Evolutionary conservation across 2,113 vertebrate genomes (phyloP), one percentile per base, ranked within the genome.

Genomic region (Speoplatyrhinus poulsoni): DNA sequence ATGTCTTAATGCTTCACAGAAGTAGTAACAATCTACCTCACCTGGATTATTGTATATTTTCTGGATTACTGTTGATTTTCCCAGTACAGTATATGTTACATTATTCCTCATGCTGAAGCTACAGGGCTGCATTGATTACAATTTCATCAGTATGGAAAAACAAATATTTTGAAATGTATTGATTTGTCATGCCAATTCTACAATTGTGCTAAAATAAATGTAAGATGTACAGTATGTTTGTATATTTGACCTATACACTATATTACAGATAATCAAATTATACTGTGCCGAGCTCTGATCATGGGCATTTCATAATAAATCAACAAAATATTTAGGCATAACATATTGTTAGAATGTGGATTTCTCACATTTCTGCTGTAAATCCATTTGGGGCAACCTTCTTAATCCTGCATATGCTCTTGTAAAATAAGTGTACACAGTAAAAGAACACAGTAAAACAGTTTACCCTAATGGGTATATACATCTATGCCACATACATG

Each of bases 381-480:
- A 91, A 94, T 93, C 93, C 90, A 85, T 90, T 93, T 91, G 17
- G 12, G 19, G 48, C 52, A 47, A 8, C 13, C 79, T 61, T 17
- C 75, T 77, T 90, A 91, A 92, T 89, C 84, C 82, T 60, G 69
- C 48, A 69, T 86, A 90, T 15, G 77, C 73, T 77, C 54, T 73
- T 83, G 26, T 26, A 26, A 26, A 26, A 26, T 26, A 26, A 26
- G 26, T 2, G 2, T 26, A 47, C 32, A 69, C n/a, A 69, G 67
- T 36, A 17, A 19, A 12, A 48, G 2, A 58, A 65, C 5, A 55
- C n/a, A 61, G 67, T 69, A 58, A 69, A 41, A 69, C 19, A 26
- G 19, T 52, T 33, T 32, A n/a, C n/a, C 54, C 61, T 12, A 32
- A 15, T 41, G 26, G 9, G 32, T 59, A 15, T 61, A 26, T 13